Evolutionary conservation across 1,140 invertebrate genomes (phyloP), one percentile per base, ranked within the genome.

Genomic region (Habropoda laboriosa): DNA sequence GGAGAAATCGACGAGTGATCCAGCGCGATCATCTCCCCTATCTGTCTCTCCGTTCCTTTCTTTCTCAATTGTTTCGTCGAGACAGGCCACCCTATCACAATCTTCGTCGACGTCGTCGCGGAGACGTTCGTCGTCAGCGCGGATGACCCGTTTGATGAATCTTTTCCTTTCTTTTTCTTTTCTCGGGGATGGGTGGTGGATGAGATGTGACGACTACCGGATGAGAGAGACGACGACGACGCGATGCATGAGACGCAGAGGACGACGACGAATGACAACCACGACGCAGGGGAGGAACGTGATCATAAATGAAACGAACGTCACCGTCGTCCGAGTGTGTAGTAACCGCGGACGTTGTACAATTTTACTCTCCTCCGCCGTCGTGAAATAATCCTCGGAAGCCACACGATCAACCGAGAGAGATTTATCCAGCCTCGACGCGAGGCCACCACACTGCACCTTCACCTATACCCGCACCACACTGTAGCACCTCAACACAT

Each of bases 401-500:
- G 79, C 83, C 83, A 86, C 82, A 83, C 86, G 86, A 76, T 73
- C 64, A 18, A 47, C 83, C 80, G 75, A 51, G 49, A 38, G 60
- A 38, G 55, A 70, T 75, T 86, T 76, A 86, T 38, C 79, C 73
- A 74, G 82, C 85, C 71, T 86, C 81, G 60, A 84, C 73, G 55
- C 86, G 85, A 89, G 82, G 81, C 85, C 88, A 90, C 82, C 79
- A 87, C 88, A 91, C 89, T 90, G 88, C 87, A 90, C 88, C 87
- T 89, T 87, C 83, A 85, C 82, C 81, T 86, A 81, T 80, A 89
- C 90, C 89, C 89, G 91, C 89, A 93, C 90, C 90, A 91, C 90
- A 91, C 89, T 91, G 86, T 90, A 92, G 89, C 89, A 92, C 89
- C 90, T 92, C 89, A 92, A 91, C 93, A 93, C 95, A 94, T 95